Evolutionary conservation across 2,113 vertebrate genomes (phyloP).

Genomic region (Chloropsis hardwickii): DNA sequence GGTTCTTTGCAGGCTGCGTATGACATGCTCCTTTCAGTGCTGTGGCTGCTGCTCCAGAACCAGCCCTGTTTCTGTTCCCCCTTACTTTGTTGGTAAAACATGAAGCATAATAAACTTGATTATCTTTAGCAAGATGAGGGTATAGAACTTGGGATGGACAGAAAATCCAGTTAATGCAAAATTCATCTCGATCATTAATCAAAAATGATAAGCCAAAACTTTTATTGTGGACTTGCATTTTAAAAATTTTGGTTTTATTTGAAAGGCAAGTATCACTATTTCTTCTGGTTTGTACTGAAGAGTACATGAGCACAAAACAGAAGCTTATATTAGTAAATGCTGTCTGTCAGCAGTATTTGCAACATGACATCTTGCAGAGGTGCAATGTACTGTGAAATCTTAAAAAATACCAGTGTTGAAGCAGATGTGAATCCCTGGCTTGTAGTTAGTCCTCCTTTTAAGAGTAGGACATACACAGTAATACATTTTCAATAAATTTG

Average conservation of each 20-base stretch:
- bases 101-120: neutral
- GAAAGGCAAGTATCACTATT: neutral
- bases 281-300: neutral
- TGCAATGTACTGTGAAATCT: neutral
- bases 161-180: neutral
- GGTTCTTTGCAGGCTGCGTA: neutral
- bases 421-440: neutral
- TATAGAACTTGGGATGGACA: neutral
- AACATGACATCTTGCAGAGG: neutral
- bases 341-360: neutral
- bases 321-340: neutral
- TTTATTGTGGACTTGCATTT: neutral
- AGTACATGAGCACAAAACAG: neutral
- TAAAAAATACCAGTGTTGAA: neutral
- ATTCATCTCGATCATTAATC: neutral
- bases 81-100: neutral
- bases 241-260: neutral
- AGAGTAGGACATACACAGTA: neutral
- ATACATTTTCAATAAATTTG: neutral
- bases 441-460: neutral
- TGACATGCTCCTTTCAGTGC: accelerated
- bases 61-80: neutral
- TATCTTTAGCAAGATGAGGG: constrained; percentile 77
- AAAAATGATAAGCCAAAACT: neutral
- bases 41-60: neutral